Conservation (phyloP, 2,113 vertebrate species). For the Ptilonorhynchus violaceus region DNA sequence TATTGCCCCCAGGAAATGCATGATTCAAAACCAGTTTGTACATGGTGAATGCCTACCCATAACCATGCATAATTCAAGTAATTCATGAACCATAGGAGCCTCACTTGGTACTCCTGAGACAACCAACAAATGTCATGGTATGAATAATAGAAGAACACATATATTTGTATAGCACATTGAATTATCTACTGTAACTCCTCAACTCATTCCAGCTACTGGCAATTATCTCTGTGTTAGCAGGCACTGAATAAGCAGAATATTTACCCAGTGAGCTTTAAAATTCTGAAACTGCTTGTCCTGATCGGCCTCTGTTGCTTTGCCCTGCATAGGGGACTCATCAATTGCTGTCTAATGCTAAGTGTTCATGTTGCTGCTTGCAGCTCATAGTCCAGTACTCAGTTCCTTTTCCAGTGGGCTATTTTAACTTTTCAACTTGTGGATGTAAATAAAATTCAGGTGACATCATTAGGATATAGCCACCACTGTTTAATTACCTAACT, state of each 20-base stretch:
- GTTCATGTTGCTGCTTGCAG: neutral
- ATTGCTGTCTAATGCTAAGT: neutral
- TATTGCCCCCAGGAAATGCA: constrained; percentile 31
- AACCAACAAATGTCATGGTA: constrained; percentile 65
- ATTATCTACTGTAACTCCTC: constrained; percentile 41
- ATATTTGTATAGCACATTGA: constrained; percentile 30
- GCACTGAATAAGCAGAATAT: constrained; percentile 6
- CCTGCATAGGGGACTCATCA: neutral
- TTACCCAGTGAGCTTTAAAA: constrained; percentile 39
- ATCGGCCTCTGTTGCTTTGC: neutral
- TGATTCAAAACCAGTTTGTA: constrained; percentile 22
- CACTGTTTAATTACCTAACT: neutral
- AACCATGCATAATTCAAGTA: constrained; percentile 66
- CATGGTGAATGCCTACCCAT: constrained; percentile 36
- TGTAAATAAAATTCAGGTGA: neutral
- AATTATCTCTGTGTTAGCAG: constrained; percentile 23
- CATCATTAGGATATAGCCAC: neutral
- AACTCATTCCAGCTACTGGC: neutral
- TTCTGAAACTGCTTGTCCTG: neutral
- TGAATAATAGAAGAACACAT: constrained; percentile 68
- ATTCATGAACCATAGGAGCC: constrained; percentile 51
- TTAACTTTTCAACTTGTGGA: neutral
- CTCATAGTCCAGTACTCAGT: neutral
- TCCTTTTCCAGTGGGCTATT: neutral
- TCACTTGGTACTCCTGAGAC: constrained; percentile 56